phyloP scores from a whole-genome alignment of 2,113 vertebrate species.

The Tinamus guttatus region DNA sequence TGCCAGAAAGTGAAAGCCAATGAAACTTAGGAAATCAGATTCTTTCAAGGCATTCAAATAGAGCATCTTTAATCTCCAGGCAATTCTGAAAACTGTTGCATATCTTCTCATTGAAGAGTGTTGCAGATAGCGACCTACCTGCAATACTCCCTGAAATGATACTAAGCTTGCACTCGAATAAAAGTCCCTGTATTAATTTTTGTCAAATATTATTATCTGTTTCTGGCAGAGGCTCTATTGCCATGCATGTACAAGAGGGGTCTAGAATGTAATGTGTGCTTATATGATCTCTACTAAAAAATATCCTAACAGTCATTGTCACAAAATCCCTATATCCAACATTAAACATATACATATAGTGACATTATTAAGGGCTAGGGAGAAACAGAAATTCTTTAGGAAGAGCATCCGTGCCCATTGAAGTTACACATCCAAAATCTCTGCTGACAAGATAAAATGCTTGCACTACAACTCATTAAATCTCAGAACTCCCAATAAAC shows the following conservation, averaged over 20 bases:
- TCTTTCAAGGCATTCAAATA: neutral
- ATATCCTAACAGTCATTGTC: neutral
- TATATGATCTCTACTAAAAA: neutral
- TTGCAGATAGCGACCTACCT: neutral
- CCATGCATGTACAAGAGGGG: neutral
- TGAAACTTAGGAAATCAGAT: neutral
- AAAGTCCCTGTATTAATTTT: neutral
- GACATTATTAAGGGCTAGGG: neutral
- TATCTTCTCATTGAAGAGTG: neutral
- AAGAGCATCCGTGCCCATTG: neutral
- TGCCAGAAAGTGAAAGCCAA: neutral
- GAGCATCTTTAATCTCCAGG: neutral
- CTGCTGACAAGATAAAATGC: constrained; percentile 31
- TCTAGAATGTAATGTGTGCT: neutral
- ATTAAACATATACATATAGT: neutral
- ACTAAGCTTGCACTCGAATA: neutral
- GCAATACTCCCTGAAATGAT: neutral
- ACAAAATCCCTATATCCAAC: neutral
- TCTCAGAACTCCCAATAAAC: neutral
- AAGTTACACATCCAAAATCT: neutral
- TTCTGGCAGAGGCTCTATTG: neutral
- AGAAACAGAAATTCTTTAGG: neutral
- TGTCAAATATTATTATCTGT: neutral
- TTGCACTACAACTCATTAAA: constrained; percentile 45
- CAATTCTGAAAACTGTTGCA: neutral